A percentile compares a stretch with the other conserved stretches of the same genome.
These are phyloP conservation scores for Hartigia nigra DNA, from an alignment of 2,888 invertebrate genomes.

Conservation along the genomic window DNA sequence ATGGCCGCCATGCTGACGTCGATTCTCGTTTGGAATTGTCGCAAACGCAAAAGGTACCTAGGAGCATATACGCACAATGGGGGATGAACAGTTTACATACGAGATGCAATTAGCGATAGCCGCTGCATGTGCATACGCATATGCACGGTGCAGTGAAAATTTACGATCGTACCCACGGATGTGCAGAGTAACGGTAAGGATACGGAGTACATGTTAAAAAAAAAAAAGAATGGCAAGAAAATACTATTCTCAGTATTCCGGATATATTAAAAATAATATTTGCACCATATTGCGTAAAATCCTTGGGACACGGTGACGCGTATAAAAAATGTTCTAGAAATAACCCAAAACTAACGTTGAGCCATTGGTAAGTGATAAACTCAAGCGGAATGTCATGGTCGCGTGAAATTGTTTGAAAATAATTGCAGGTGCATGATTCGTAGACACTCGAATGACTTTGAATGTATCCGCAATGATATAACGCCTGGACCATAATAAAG, in stretches of 20 bases:
- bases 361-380: not conserved
- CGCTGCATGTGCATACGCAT: not conserved
- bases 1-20: not conserved
- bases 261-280: not conserved
- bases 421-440: not conserved
- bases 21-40: not conserved
- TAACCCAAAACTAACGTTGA: not conserved
- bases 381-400: not conserved
- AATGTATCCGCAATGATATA: not conserved
- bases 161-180: not conserved
- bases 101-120: not conserved
- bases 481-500: not conserved
- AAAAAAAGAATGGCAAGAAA: not conserved
- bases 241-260: not conserved
- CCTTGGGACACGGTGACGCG: not conserved
- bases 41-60: not conserved
- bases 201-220: not conserved
- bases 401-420: not conserved
- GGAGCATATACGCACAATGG: not conserved
- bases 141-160: not conserved
- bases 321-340: not conserved
- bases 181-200: not conserved
- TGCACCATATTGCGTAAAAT: not conserved
- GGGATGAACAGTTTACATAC: not conserved
- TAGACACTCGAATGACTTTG: not conserved